A percentile compares a stretch with the other conserved stretches of the same genome.
Evolutionary conservation across 1,140 invertebrate species (phyloP).

Genomic region (Cryptotermes secundus): DNA sequence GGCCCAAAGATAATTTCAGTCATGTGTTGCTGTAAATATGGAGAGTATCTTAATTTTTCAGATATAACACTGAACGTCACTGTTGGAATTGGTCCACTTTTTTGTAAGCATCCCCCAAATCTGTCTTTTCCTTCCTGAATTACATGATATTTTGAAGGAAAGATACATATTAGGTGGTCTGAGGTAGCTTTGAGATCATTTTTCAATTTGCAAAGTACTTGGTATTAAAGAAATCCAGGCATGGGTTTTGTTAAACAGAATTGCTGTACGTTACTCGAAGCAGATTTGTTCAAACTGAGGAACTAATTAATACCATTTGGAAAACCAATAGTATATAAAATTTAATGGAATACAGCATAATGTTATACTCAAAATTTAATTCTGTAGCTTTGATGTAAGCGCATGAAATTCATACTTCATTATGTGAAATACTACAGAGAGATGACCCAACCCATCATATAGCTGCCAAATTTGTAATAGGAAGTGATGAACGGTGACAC

Average conservation of each 20-base stretch:
- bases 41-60: not conserved
- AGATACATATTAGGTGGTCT: not conserved
- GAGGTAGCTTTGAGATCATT: not conserved
- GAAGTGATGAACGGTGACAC: not conserved
- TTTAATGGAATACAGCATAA: not conserved
- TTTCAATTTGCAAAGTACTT: not conserved
- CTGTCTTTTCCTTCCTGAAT: not conserved
- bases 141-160: not conserved
- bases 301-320: not conserved
- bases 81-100: conserved; percentile 5
- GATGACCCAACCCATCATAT: not conserved
- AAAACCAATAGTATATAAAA: not conserved
- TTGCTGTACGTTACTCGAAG: not conserved
- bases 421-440: conserved; percentile 5
- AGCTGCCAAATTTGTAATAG: not conserved
- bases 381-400: not conserved
- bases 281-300: not conserved
- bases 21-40: not conserved
- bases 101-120: not conserved
- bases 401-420: not conserved
- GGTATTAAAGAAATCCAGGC: not conserved
- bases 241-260: not conserved
- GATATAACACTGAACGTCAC: not conserved
- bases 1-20: too few relatives aligned
- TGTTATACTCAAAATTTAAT: not conserved